phyloP scores from a whole-genome alignment of 2,888 invertebrate species.

The Tinea pellionella region DNA sequence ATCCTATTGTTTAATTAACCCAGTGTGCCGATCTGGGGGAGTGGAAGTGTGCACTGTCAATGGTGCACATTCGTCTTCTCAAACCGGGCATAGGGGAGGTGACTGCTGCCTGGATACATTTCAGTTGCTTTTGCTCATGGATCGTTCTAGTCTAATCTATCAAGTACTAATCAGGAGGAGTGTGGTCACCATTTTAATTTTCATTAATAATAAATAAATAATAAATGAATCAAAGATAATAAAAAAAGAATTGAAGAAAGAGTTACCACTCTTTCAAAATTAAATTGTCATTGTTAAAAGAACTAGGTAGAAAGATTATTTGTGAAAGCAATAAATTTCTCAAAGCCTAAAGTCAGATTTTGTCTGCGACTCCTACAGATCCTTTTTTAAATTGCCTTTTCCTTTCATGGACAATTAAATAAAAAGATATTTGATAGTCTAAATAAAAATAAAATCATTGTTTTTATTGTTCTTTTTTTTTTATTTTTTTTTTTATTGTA shows the following conservation, averaged over 20 bases:
- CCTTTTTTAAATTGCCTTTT: conserved; percentile 35
- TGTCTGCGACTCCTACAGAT: conserved; percentile 23
- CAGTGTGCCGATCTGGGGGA: too few species aligned
- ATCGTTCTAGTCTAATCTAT: too few species aligned
- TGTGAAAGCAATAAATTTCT: conserved; percentile 43
- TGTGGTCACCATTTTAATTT: too few species aligned
- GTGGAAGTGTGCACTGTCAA: too few species aligned
- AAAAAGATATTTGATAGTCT: conserved; percentile 20
- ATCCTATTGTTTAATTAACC: too few species aligned
- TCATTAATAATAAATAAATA: too few species aligned
- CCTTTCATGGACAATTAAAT: conserved; percentile 38
- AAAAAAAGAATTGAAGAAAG: not conserved
- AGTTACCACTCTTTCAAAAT: not conserved
- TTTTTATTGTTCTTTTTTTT: not conserved
- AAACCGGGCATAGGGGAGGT: too few species aligned
- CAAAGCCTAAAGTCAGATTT: conserved; percentile 28
- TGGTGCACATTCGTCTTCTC: too few species aligned
- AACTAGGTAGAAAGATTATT: conserved; percentile 32
- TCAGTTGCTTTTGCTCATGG: too few species aligned
- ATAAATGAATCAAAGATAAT: not conserved
- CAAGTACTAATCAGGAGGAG: too few species aligned
- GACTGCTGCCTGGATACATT: too few species aligned
- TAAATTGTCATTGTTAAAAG: not conserved
- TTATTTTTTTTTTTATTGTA: too few species aligned
- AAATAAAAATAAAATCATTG: conserved; percentile 8